These are phyloP conservation scores for Eurypyga helias DNA, from an alignment of 2,113 vertebrate species.

Conservation along the genomic window DNA sequence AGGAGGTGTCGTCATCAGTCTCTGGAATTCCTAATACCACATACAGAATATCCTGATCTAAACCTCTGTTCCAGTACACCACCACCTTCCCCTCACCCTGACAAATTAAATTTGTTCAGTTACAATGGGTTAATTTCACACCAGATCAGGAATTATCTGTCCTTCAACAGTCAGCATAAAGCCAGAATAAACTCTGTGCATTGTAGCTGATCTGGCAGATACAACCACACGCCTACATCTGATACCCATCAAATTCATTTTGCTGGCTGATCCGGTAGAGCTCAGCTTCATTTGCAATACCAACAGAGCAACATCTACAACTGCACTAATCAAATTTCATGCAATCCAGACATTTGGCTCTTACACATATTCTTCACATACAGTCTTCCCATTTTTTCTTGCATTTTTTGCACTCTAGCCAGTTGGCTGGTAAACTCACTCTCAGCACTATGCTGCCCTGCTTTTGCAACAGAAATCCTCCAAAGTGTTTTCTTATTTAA, in stretches of 20 bases:
- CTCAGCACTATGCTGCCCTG: not conserved
- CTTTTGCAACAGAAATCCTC: not conserved
- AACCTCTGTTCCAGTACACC: not conserved
- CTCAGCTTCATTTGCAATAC: not conserved
- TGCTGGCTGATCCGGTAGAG: not conserved
- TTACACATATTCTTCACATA: not conserved
- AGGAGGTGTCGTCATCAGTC: accelerated
- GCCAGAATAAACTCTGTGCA: not conserved
- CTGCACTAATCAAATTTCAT: not conserved
- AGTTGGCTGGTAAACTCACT: not conserved
- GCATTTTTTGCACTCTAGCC: not conserved
- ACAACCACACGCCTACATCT: not conserved
- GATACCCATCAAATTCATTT: not conserved
- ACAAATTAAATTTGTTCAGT: not conserved
- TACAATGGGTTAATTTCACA: not conserved
- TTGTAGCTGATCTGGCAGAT: not conserved
- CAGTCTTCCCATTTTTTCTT: not conserved
- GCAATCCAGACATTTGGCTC: not conserved
- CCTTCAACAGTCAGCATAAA: not conserved
- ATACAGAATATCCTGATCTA: not conserved
- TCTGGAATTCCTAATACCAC: not conserved
- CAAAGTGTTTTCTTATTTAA: not conserved
- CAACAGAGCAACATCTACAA: not conserved
- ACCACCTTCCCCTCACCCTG: accelerated
- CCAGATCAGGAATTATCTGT: not conserved